Evolutionary conservation across 2,888 invertebrate species (phyloP).

Genomic region (Amorpha juglandis): DNA sequence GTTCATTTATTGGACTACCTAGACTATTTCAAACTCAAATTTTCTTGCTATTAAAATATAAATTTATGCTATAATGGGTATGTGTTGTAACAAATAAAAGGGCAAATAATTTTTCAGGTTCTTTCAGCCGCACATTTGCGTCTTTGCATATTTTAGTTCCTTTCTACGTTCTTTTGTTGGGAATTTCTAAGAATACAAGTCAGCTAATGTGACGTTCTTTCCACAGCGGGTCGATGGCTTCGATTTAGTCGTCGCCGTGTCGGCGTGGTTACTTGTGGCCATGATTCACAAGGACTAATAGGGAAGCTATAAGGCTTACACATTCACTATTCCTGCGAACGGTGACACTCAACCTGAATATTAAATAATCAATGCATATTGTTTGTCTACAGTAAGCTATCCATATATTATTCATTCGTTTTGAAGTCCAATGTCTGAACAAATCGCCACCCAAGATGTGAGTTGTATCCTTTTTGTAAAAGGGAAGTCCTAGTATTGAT

Average conservation of each 20-base stretch:
- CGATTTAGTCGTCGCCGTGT: constrained; percentile 34
- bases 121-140: neutral
- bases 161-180: neutral
- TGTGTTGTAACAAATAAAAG: neutral
- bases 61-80: neutral
- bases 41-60: neutral
- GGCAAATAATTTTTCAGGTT: neutral
- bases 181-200: constrained; percentile 6
- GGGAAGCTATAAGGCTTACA: constrained; percentile 51
- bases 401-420: constrained; percentile 3
- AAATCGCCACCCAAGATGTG: neutral
- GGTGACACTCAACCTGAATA: constrained; percentile 62
- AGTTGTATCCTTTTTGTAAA: neutral
- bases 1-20: constrained; percentile 23
- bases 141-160: neutral
- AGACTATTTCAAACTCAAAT: neutral
- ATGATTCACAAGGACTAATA: constrained; percentile 55
- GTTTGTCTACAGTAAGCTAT: constrained; percentile 7
- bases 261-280: constrained; percentile 33
- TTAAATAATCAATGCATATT: constrained; percentile 48
- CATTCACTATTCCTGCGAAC: constrained; percentile 57
- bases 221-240: constrained; percentile 39
- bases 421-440: neutral
- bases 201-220: constrained; percentile 8
- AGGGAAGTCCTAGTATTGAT: constrained; percentile 13